These are phyloP conservation scores for Coptotermes formosanus DNA, from an alignment of 1,140 invertebrate species.

Conservation along the genomic window DNA sequence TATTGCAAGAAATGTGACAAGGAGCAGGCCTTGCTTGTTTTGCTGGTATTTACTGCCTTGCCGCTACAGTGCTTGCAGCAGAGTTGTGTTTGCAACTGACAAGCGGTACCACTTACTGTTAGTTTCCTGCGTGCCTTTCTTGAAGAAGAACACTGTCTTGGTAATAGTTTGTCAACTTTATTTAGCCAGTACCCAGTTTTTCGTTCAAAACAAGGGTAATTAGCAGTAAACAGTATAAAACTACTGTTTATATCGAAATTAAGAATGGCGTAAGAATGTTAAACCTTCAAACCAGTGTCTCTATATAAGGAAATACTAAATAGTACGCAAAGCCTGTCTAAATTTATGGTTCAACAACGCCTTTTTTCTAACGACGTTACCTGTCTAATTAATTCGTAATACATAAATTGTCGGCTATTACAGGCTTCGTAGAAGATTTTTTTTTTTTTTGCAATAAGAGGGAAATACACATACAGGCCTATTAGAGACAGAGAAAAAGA, in stretches of 20 bases:
- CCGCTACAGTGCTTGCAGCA: no score
- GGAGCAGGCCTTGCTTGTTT: no score
- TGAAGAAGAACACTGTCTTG: no score
- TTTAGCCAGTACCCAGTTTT: not conserved
- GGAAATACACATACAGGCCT: no score
- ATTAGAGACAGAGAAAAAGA: no score
- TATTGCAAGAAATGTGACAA: no score
- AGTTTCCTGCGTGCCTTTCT: no score
- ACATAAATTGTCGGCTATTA: not conserved
- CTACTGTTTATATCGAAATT: not conserved
- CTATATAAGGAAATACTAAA: not conserved
- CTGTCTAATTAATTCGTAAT: no score
- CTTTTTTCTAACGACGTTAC: not conserved
- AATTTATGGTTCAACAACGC: not conserved
- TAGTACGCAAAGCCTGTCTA: not conserved
- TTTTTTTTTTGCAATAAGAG: no score
- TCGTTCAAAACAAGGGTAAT: not conserved
- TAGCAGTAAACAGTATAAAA: not conserved
- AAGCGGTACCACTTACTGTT: no score
- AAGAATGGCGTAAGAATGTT: not conserved
- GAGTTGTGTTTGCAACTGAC: no score
- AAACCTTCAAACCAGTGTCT: not conserved
- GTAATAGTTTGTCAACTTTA: not conserved
- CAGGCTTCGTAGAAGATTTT: not conserved
- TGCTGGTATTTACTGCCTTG: no score